Percentiles rank a stretch among this genome's conserved stretches.
Conservation (phyloP, 2,113 vertebrate species). For the Varanus salvator region DNA sequence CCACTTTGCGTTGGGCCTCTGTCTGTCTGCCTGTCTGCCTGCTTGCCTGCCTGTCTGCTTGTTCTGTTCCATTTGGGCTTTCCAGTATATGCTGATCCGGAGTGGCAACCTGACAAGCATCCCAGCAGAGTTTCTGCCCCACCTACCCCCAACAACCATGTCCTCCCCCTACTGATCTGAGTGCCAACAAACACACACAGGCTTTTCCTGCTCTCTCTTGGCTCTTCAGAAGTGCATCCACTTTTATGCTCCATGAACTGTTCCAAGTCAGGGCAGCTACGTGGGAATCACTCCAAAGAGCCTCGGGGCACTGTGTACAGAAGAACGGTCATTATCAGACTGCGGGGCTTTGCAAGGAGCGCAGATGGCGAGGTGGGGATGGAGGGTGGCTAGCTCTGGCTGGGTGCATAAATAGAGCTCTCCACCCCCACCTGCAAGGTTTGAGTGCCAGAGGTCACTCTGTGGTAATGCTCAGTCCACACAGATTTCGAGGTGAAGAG, state of each 20-base stretch:
- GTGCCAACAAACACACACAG: not conserved
- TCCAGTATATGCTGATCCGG: not conserved
- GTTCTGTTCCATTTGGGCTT: not conserved
- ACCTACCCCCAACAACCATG: not conserved
- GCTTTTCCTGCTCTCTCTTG: slow-evolving; percentile 11
- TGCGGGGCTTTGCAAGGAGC: not conserved
- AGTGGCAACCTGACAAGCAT: not conserved
- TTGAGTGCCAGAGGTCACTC: slow-evolving; percentile 15
- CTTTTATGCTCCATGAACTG: not conserved
- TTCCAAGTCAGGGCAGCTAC: not conserved
- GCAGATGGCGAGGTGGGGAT: not conserved
- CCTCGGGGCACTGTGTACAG: not conserved
- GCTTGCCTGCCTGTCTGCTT: not conserved
- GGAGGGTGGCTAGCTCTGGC: not conserved
- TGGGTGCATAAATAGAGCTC: not conserved
- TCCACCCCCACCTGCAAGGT: too few relatives aligned
- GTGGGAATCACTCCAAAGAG: not conserved
- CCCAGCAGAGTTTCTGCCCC: not conserved
- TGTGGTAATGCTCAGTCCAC: slow-evolving; percentile 18
- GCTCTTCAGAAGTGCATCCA: not conserved
- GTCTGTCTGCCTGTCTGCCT: not conserved
- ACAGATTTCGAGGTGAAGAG: not conserved
- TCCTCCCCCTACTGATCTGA: not conserved
- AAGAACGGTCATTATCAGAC: not conserved
- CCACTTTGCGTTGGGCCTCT: not conserved